A percentile compares a stretch with the other conserved stretches of the same genome.
phyloP scores from a whole-genome alignment of 1,140 invertebrate species.

The Drosophila willistoni region DNA sequence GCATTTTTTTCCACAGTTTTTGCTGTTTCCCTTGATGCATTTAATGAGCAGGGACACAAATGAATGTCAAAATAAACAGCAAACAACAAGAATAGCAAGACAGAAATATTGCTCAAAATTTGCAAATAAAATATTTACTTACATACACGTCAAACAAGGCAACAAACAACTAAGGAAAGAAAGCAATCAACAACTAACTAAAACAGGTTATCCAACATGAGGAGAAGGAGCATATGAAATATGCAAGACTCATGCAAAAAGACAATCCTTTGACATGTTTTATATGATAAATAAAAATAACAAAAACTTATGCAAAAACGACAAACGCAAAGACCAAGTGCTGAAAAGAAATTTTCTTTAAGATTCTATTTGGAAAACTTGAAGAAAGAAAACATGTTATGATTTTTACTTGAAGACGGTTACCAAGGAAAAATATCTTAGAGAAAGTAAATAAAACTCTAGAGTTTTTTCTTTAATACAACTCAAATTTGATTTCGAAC shows the following conservation, averaged over 20 bases:
- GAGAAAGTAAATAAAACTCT: too few species aligned
- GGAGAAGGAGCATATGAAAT: constrained; percentile 43
- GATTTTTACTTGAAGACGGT: too few species aligned
- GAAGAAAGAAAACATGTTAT: too few species aligned
- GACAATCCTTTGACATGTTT: constrained; percentile 42
- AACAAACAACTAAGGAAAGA: constrained; percentile 1
- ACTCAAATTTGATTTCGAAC: too few species aligned
- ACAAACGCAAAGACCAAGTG: neutral
- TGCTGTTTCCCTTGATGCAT: constrained; percentile 34
- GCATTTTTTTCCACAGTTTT: constrained; percentile 41
- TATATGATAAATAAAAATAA: constrained; percentile 27
- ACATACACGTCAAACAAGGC: constrained; percentile 27
- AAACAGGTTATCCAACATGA: constrained; percentile 30
- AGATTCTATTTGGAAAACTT: neutral
- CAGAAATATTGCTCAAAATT: constrained; percentile 25
- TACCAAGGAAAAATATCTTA: too few species aligned
- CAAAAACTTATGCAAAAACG: constrained; percentile 2
- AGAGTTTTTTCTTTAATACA: too few species aligned
- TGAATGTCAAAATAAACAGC: neutral
- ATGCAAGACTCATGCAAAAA: constrained; percentile 41
- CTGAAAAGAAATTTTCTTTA: constrained; percentile 10
- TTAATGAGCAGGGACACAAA: constrained; percentile 38
- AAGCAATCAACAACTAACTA: neutral
- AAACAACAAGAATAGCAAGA: constrained; percentile 23
- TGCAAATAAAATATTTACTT: constrained; percentile 54